Evolutionary conservation across 2,797 vertebrate species (phyloP).

Genomic region (Catamblyrhynchus diadema): DNA sequence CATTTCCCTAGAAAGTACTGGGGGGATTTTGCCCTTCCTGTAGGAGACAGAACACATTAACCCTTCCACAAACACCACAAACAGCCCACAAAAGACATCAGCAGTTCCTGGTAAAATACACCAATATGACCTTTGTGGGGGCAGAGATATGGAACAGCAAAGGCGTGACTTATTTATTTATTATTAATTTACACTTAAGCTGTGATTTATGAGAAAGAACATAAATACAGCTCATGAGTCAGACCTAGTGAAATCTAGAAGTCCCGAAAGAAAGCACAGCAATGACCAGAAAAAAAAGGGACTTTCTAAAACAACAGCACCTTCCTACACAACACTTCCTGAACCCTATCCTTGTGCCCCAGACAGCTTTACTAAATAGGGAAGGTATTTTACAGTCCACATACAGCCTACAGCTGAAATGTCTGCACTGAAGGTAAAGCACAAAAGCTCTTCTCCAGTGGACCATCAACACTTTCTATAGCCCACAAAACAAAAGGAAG

Average conservation of each 20-base stretch:
- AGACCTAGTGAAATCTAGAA: background rate
- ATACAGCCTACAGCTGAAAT: background rate
- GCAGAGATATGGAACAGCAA: background rate
- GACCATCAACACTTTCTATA: background rate
- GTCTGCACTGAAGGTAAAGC: background rate
- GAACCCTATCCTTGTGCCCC: background rate
- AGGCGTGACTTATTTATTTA: background rate
- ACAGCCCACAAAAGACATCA: background rate
- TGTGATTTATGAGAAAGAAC: background rate
- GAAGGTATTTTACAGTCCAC: background rate
- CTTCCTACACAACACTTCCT: background rate
- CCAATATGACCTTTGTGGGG: background rate
- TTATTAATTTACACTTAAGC: background rate
- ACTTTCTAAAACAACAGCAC: background rate
- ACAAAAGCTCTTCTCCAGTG: background rate
- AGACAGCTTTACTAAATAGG: background rate
- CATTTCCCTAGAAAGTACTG: background rate
- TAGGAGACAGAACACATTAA: background rate
- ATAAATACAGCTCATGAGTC: background rate
- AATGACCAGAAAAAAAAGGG: background rate
- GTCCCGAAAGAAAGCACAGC: background rate
- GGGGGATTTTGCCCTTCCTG: background rate
- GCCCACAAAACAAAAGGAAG: background rate
- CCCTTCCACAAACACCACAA: background rate
- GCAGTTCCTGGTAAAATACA: background rate